Conservation (phyloP, 1,140 invertebrate genomes). For the Helicorthomorpha holstii region DNA sequence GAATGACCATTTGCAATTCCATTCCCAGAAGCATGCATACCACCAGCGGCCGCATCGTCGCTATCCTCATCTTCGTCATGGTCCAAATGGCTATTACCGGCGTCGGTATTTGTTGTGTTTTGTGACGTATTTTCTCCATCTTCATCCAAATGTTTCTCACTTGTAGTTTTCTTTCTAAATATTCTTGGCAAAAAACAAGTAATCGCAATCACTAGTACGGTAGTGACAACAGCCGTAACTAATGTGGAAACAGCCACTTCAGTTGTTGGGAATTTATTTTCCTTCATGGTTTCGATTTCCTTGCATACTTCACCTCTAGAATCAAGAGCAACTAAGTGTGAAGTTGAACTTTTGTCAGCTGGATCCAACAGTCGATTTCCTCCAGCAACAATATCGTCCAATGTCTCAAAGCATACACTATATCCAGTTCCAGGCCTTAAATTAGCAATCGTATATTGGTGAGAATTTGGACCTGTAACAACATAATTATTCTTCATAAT, state of each 20-base stretch:
- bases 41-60: background rate
- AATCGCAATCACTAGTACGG: constrained; percentile 7
- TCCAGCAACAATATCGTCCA: background rate
- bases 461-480: background rate
- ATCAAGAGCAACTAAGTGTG: background rate
- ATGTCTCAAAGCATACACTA: constrained; percentile 4
- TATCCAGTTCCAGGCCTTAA: constrained; percentile 3
- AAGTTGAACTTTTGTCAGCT: background rate
- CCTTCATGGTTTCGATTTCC: constrained; percentile 7
- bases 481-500: constrained; percentile 2
- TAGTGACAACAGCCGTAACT: constrained; percentile 8
- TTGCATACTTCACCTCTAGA: constrained; percentile 2
- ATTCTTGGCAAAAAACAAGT: constrained; percentile 9
- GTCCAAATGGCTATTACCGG: background rate
- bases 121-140: constrained; percentile 2
- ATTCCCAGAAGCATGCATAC: background rate
- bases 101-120: background rate
- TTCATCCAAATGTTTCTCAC: too few species aligned
- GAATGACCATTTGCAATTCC: background rate
- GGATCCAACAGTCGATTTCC: background rate
- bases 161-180: constrained; percentile 3
- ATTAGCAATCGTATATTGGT: constrained; percentile 1
- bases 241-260: constrained; percentile 9
- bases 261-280: constrained; percentile 1
- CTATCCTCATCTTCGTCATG: constrained; percentile 1